Evolutionary conservation across 2,888 invertebrate genomes (phyloP).

Genomic region (Drosophila kambysellisi): DNA sequence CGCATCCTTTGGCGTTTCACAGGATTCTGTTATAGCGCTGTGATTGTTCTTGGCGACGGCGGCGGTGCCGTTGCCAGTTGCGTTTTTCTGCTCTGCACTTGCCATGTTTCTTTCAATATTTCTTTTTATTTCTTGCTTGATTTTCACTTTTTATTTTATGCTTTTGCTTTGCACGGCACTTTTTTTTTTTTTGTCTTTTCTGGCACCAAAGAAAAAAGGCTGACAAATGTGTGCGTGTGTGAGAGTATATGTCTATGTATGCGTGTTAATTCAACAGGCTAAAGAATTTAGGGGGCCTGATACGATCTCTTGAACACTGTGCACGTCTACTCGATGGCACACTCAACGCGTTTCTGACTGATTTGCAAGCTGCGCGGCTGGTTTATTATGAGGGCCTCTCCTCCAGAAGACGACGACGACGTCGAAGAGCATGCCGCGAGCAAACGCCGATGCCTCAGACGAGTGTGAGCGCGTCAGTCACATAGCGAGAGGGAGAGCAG

Average conservation of each 20-base stretch:
- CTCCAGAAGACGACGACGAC: slow-evolving; percentile 42
- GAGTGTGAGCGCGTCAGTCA: slow-evolving; percentile 4
- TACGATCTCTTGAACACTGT: slow-evolving; percentile 40
- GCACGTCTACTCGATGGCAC: slow-evolving; percentile 71
- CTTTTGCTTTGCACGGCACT: slow-evolving; percentile 71
- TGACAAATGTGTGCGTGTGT: slow-evolving; percentile 29
- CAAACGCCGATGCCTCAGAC: slow-evolving; percentile 14
- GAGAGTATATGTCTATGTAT: slow-evolving; percentile 29
- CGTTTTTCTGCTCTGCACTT: slow-evolving; percentile 72
- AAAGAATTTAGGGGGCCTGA: slow-evolving; percentile 48
- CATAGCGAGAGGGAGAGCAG: slow-evolving; percentile 12
- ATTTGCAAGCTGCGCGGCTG: slow-evolving; percentile 69
- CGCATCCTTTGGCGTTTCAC: slow-evolving; percentile 77
- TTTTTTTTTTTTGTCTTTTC: slow-evolving; percentile 51
- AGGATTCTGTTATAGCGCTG: slow-evolving; percentile 21
- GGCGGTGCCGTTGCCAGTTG: slow-evolving; percentile 48
- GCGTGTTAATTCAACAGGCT: slow-evolving; percentile 43
- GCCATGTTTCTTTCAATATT: slow-evolving; percentile 67
- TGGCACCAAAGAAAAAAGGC: slow-evolving; percentile 58
- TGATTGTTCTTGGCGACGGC: slow-evolving; percentile 51
- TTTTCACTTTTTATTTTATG: slow-evolving; percentile 59
- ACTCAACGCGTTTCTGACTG: slow-evolving; percentile 77
- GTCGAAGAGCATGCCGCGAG: slow-evolving; percentile 29
- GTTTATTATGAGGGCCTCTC: slow-evolving; percentile 75
- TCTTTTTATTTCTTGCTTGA: slow-evolving; percentile 43